Base-by-base conservation (phyloP, 30 jellyfish, hydroid and myxozoan genomes). In the Pseudorhiza aurosa region DNA sequence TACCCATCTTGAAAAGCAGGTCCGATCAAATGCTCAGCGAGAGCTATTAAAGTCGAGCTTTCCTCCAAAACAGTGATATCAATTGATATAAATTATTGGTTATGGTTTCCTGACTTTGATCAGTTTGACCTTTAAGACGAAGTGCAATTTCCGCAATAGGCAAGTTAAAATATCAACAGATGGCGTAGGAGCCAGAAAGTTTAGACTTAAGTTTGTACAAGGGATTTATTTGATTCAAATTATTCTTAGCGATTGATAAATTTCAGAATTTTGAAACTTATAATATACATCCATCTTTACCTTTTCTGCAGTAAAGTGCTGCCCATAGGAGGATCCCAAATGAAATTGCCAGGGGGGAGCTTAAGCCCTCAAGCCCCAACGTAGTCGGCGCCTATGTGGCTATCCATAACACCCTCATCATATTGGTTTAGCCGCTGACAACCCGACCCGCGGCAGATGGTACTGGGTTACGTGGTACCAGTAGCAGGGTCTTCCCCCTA, bases 321-420 rank as follows among this genome's bases (percentile, higher is more conserved):
- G 80, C 80, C 80, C 80, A 36, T 67, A 27, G 80, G 80, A 67
- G 64, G 80, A 65, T 65, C 27, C 27, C 80, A 65, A 65, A 65
- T 67, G 40, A 30, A 36, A 65, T 65, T 65, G 19, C 80, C 8
- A 15, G 62, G 80, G 64, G 80, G 80, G 72, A 67, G 80, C 72
- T 65, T 67, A 24, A 65, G 80, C 80, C 80, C 72, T 67, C 80
- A 4, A 65, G 80, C 80, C 80, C 62, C 25, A 67, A 65, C 72
- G 25, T 65, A 8, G 80, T 65, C 80, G 72, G 80, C 80, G 80
- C 80, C 80, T 65, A 29, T 65, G 72, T 4, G 4, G 47, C n/a
- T n/a, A n/a, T n/a, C n/a, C n/a, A n/a, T n/a, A n/a, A n/a, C n/a
- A n/a, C n/a, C n/a, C n/a, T n/a, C n/a, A n/a, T n/a, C n/a, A n/a